Percentiles rank a stretch among this genome's conserved stretches.
These are phyloP conservation scores for Sigmodon hispidus DNA, from an alignment of 2,113 vertebrate species.

Conservation along the genomic window DNA sequence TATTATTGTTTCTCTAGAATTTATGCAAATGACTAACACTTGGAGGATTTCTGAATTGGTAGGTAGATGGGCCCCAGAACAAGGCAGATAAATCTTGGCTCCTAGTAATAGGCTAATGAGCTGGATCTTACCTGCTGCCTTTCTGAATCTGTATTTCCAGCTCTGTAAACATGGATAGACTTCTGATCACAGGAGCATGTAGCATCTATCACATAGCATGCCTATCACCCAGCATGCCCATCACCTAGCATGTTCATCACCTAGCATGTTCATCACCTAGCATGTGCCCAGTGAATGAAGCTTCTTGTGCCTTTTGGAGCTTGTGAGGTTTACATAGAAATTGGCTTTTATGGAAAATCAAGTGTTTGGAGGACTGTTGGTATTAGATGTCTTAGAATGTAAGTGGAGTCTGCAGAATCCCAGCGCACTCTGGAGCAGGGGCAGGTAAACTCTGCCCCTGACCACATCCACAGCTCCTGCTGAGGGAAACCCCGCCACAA, in stretches of 20 bases:
- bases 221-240: no score
- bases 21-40: neutral
- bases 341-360: neutral
- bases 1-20: neutral
- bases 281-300: neutral
- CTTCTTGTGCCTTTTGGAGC: neutral
- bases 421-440: no score
- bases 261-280: neutral
- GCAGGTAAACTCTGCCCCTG: no score
- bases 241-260: neutral
- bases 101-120: neutral
- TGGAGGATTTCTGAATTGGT: neutral
- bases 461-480: no score
- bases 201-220: neutral
- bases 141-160: neutral
- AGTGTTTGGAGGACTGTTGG: neutral
- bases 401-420: no score
- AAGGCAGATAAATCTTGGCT: neutral
- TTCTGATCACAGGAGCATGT: neutral
- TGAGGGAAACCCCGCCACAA: no score
- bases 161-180: neutral
- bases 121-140: neutral
- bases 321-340: neutral
- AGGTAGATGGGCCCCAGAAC: neutral
- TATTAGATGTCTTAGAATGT: neutral